A percentile compares a stretch with the other conserved stretches of the same genome.
Conservation (phyloP, 2,888 invertebrate genomes). For the Cataglyphis livida region DNA sequence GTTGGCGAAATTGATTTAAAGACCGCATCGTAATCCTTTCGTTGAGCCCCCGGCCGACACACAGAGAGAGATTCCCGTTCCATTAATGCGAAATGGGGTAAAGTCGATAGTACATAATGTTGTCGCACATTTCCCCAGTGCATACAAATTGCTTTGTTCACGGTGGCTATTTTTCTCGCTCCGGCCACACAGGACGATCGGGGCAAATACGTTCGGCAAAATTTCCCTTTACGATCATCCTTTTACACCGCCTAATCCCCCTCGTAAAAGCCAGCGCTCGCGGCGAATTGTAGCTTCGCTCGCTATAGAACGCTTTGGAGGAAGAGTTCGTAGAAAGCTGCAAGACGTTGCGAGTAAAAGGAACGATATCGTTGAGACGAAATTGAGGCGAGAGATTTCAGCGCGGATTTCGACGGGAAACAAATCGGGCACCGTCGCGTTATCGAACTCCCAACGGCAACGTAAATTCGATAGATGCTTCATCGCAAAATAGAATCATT, state of each 20-base stretch:
- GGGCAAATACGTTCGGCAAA: slow-evolving; percentile 60
- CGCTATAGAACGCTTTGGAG: slow-evolving; percentile 10
- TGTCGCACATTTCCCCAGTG: slow-evolving; percentile 36
- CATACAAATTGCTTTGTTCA: slow-evolving; percentile 42
- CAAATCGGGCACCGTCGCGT: slow-evolving; percentile 41
- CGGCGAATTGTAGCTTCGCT: slow-evolving; percentile 8
- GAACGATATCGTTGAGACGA: slow-evolving; percentile 56
- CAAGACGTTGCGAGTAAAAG: slow-evolving; percentile 55
- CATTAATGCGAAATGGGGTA: slow-evolving; percentile 24
- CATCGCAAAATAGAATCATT: slow-evolving; percentile 1
- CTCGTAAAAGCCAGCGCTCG: slow-evolving; percentile 54
- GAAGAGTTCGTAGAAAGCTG: slow-evolving; percentile 49
- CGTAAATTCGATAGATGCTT: slow-evolving; percentile 24
- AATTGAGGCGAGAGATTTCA: slow-evolving; percentile 66
- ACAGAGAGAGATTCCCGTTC: slow-evolving; percentile 1
- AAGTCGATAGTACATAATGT: slow-evolving; percentile 28
- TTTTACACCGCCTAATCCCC: slow-evolving; percentile 63
- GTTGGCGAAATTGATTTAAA: slow-evolving; percentile 75
- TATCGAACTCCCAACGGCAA: slow-evolving; percentile 11
- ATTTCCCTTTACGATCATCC: slow-evolving; percentile 69
- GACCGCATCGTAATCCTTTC: slow-evolving; percentile 75
- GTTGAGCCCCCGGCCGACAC: slow-evolving; percentile 38
- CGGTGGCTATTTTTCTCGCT: slow-evolving; percentile 34
- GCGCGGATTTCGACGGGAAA: slow-evolving; percentile 49
- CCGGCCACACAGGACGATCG: slow-evolving; percentile 23